phyloP scores from a whole-genome alignment of 2,888 invertebrate species.

The Pachymerium ferrugineum region DNA sequence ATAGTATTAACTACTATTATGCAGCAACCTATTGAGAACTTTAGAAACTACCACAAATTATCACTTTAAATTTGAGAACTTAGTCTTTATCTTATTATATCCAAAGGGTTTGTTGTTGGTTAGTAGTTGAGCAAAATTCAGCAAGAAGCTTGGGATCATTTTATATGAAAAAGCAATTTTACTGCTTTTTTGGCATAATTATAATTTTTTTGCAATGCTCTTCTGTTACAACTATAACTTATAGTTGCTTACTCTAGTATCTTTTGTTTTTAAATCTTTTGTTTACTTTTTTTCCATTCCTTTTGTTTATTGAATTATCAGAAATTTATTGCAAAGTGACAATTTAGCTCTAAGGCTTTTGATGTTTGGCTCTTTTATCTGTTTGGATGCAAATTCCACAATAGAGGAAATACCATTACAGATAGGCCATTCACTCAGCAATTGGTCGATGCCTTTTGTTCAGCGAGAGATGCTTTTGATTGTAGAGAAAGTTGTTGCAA shows the following conservation, averaged over 20 bases:
- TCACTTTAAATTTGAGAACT: no score
- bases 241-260: neutral
- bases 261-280: neutral
- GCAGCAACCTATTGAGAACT: no score
- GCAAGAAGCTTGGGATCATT: no score
- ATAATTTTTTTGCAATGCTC: no score
- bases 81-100: no score
- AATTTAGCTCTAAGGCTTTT: slow-evolving; percentile 16
- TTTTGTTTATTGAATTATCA: neutral
- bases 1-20: no score
- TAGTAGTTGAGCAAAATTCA: no score
- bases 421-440: neutral
- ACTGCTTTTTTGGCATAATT: no score
- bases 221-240: no score
- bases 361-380: slow-evolving; percentile 18
- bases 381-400: slow-evolving; percentile 21
- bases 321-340: slow-evolving; percentile 16
- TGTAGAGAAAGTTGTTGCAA: neutral
- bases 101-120: no score
- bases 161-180: no score
- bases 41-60: no score
- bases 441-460: neutral
- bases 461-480: slow-evolving; percentile 1
- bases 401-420: slow-evolving; percentile 20
- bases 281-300: neutral